Evolutionary conservation across 1,140 invertebrate species (phyloP).

Genomic region (Heliconius himera): DNA sequence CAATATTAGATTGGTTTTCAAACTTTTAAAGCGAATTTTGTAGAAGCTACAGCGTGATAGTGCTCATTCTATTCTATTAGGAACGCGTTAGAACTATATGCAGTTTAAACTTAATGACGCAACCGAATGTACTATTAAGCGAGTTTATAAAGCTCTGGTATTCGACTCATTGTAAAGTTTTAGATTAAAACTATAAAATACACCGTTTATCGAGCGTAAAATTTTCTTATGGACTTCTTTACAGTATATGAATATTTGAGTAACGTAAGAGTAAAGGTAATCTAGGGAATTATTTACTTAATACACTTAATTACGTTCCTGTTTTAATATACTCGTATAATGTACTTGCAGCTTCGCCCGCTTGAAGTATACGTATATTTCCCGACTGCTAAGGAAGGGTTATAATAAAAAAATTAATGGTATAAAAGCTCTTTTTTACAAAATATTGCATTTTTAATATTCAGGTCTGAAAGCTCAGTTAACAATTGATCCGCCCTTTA

Average conservation of each 20-base stretch:
- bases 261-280: too few relatives aligned
- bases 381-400: too few relatives aligned
- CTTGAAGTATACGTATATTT: too few relatives aligned
- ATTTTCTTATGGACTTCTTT: background rate
- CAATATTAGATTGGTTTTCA: background rate
- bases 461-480: background rate
- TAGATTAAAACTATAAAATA: conserved; percentile 33
- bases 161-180: conserved; percentile 29
- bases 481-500: conserved; percentile 9
- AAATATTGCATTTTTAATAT: conserved; percentile 7
- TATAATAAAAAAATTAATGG: too few relatives aligned
- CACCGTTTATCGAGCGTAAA: background rate
- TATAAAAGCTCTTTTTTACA: background rate
- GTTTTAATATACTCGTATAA: too few relatives aligned
- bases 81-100: conserved; percentile 40
- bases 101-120: conserved; percentile 41
- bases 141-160: conserved; percentile 28
- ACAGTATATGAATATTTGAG: background rate
- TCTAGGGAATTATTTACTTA: too few relatives aligned
- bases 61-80: conserved; percentile 35
- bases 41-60: conserved; percentile 23
- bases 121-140: conserved; percentile 30
- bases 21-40: conserved; percentile 5
- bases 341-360: too few relatives aligned
- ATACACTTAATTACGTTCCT: too few relatives aligned